phyloP scores from a whole-genome alignment of 2,113 vertebrate genomes.

The Crotalus viridis region DNA sequence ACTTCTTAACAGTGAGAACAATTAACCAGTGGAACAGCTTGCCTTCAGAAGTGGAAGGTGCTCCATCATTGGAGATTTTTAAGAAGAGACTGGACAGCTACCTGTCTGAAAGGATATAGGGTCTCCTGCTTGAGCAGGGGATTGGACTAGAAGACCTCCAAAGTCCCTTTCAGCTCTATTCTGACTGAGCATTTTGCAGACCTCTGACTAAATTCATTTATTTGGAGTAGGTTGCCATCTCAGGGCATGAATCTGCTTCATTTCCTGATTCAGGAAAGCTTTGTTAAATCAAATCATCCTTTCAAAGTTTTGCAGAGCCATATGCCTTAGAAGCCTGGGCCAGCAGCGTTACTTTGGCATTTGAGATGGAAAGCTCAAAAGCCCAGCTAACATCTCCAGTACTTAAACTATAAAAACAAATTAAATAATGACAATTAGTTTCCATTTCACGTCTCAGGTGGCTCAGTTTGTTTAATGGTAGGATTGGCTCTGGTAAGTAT shows the following conservation, averaged over 20 bases:
- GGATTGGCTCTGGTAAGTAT: not conserved
- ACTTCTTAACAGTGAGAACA: not conserved
- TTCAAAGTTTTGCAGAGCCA: not conserved
- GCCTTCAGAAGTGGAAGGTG: not conserved
- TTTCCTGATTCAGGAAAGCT: not conserved
- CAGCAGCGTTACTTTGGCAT: not conserved
- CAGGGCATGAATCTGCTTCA: not conserved
- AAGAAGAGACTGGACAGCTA: not conserved
- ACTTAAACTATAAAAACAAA: not conserved
- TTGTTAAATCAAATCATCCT: not conserved
- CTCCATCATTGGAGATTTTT: not conserved
- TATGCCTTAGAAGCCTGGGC: not conserved
- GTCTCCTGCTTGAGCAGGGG: not conserved
- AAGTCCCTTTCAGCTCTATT: not conserved
- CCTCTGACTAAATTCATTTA: not conserved
- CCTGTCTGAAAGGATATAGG: not conserved
- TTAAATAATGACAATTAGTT: not conserved
- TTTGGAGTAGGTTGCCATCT: not conserved
- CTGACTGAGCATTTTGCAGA: not conserved
- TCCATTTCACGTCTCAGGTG: not conserved
- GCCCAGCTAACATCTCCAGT: not conserved
- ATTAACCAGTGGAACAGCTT: not conserved
- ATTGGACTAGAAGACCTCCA: not conserved
- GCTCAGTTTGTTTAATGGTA: not conserved
- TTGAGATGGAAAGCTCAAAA: not conserved